phyloP scores from a whole-genome alignment of 1,140 invertebrate species.

The Drosophila mojavensis region DNA sequence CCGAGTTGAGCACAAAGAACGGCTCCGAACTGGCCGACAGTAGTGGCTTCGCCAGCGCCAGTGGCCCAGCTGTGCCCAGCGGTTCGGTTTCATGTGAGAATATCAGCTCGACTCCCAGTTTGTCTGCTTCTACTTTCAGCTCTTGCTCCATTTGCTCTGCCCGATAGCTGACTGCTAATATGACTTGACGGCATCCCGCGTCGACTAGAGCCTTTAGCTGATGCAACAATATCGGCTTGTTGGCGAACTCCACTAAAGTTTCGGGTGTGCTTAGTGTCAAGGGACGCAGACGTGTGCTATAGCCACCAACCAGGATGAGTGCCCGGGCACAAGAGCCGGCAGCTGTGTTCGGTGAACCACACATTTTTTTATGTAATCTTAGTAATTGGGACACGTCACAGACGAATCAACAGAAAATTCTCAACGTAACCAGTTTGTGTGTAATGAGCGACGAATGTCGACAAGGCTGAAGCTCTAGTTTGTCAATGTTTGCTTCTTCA shows the following conservation, averaged over 20 bases:
- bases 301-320: conserved; percentile 98
- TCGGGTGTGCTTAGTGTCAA: conserved; percentile 98
- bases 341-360: conserved; percentile 59
- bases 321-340: conserved; percentile 90
- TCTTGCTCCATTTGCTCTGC: conserved; percentile 99
- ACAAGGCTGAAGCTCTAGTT: background rate
- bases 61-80: conserved; percentile 99
- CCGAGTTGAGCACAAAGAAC: conserved; percentile 99
- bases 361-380: conserved; percentile 62
- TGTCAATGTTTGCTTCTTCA: conserved; percentile 8
- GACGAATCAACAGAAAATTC: conserved; percentile 28
- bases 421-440: background rate
- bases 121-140: conserved; percentile 93
- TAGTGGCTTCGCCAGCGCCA: conserved; percentile 94
- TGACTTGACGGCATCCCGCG: conserved; percentile 94
- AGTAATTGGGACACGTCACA: conserved; percentile 65
- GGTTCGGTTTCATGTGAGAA: conserved; percentile 98
- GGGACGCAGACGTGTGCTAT: conserved; percentile 97
- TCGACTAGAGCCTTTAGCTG: conserved; percentile 95
- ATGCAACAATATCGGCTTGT: conserved; percentile 99
- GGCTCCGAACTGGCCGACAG: conserved; percentile 91
- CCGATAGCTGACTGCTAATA: conserved; percentile 98
- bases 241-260: conserved; percentile 99
- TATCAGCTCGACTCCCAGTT: conserved; percentile 92
- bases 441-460: background rate